Base-by-base conservation (phyloP, 2,797 vertebrate genomes). In the Esox lucius region DNA sequence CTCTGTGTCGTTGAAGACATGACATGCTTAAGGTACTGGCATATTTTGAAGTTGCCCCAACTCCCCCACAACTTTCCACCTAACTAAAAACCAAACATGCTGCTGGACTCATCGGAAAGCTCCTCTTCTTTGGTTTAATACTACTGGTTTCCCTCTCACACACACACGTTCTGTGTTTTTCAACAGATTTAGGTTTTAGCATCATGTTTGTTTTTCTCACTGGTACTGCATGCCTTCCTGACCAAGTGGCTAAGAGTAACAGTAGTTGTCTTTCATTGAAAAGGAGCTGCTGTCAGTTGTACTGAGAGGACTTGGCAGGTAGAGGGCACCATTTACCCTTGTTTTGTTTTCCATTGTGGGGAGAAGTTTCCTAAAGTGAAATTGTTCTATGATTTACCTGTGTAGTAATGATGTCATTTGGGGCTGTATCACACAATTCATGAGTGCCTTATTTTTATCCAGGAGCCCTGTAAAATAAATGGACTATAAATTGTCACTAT, bases 301-400 rank as follows among this genome's bases (percentile, higher is more conserved):
- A 80, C 56, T 71, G 80, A 85, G 68, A 53, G 56, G 81, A 78
- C 68, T 74, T 72, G 33, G 81, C 85, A 85, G 84, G 85, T 83
- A 85, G 81, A 81, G 83, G 87, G 81, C 42, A 62, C 69, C 82
- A 78, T 83, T 85, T 39, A 87, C 89, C 88, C 89, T 66, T 66
- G 16, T n/a, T n/a, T 42, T 46, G 64, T 22, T n/a, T 46, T 46
- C 46, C 39, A 22, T 33, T 49, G 22, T 26, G 16, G 12, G 46
- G 39, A 49, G 42, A 70, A 3, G 7, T 24, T 9, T 59, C 46
- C n/a, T 22, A 24, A 31, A 22, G 56, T 49, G 24, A 19, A 70
- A 49, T 26, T 4, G 15, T 28, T 48, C 42, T 26, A 70, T 31
- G 68, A 51, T 70, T 69, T 49, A 49, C 26, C 7, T 59, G 53